A percentile compares a stretch with the other conserved stretches of the same genome.
These are phyloP conservation scores for Subacronicta megacephala DNA, from an alignment of 2,888 invertebrate species.

Conservation along the genomic window DNA sequence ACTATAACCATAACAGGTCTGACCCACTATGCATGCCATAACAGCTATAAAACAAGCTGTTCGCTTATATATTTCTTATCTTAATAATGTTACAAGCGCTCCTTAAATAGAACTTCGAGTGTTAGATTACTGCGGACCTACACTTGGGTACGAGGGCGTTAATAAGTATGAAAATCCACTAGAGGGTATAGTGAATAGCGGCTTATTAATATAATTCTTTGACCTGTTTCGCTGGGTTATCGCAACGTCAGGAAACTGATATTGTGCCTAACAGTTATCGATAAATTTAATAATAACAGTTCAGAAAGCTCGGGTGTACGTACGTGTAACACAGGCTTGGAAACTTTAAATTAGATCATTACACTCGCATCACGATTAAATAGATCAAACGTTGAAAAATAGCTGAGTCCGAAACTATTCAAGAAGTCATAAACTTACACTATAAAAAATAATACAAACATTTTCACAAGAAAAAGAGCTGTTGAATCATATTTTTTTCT, in stretches of 20 bases:
- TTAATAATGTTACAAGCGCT: slow-evolving; percentile 73
- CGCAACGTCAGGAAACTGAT: slow-evolving; percentile 9
- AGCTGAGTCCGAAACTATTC: slow-evolving; percentile 28
- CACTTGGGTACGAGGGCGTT: slow-evolving; percentile 31
- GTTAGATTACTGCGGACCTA: slow-evolving; percentile 31
- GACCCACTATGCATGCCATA: slow-evolving; percentile 72
- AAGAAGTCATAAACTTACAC: slow-evolving; percentile 29
- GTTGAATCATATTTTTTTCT: slow-evolving; percentile 45
- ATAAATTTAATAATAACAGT: neutral
- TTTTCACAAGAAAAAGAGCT: slow-evolving; percentile 28
- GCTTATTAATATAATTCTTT: slow-evolving; percentile 14
- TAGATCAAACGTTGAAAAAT: slow-evolving; percentile 40
- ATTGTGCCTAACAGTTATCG: neutral
- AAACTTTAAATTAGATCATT: slow-evolving; percentile 23
- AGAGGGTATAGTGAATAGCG: slow-evolving; percentile 7
- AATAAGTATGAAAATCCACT: slow-evolving; percentile 26
- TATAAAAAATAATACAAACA: slow-evolving; percentile 44
- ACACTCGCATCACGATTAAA: slow-evolving; percentile 29
- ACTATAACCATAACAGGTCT: slow-evolving; percentile 72
- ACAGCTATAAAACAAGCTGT: slow-evolving; percentile 72
- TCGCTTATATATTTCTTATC: slow-evolving; percentile 73
- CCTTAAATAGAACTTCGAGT: slow-evolving; percentile 67
- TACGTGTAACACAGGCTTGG: slow-evolving; percentile 8
- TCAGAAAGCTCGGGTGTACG: slow-evolving; percentile 5
- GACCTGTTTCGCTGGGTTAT: slow-evolving; percentile 32